Evolutionary conservation across 2,113 vertebrate species (phyloP), one percentile per base, ranked within the genome.

Genomic region (Excalfactoria chinensis): DNA sequence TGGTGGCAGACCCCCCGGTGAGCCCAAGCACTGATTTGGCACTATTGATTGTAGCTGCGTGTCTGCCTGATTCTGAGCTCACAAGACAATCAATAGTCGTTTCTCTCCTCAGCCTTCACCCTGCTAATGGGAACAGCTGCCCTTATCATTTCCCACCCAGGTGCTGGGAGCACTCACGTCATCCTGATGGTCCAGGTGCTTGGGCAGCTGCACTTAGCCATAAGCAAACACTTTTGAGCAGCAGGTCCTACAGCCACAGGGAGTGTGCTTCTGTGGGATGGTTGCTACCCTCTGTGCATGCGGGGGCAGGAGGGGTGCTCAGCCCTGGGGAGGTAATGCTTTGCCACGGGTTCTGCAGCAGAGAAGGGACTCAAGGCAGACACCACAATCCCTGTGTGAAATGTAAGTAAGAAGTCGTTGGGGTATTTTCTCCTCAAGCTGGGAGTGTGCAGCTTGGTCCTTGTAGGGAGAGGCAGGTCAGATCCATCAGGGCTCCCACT

Each of bases 401-500:
- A 70, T 59, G 74, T 77, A 92, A 93, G 88, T 88, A 91, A 90
- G 60, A 76, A 95, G 71, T 92, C 95, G 88, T 96, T 97, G 96
- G 84, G 90, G 91, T 88, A 44, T 94, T 92, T 69, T 88, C 84
- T 96, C 91, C 88, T 84, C 89, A 16, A 53, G 93, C 86, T 80
- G 72, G 84, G 22, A 86, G 86, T 89, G 72, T 3, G 28, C 70
- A 95, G 86, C 64, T 86, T 41, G 93, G 78, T 63, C 84, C 80
- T 84, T 92, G 66, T 84, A 91, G 71, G 84, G 41, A 92, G 63
- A 82, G 43, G 23, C 25, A 94, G 91, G 51, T 25, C 82, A 96
- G 91, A 96, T 88, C 26, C 51, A 53, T 30, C 51, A 16, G 51
- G 9, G 4, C 59, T 88, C 70, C 88, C 9, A 12, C 84, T 66